These are phyloP conservation scores for Erethizon dorsatum DNA, from an alignment of 2,797 vertebrate genomes.

Conservation along the genomic window DNA sequence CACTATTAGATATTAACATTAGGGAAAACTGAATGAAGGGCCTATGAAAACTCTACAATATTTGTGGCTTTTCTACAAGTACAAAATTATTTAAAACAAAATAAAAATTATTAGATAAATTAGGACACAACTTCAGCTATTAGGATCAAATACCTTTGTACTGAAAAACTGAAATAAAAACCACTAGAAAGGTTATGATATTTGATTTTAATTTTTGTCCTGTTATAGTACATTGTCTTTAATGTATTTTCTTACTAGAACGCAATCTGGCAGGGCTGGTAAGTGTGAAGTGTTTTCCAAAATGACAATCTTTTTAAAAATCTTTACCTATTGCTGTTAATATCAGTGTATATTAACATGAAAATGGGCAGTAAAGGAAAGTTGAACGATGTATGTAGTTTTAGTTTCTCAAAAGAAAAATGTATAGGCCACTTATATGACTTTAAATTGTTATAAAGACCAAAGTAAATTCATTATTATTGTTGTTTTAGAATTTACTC, in stretches of 20 bases:
- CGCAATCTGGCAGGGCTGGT: not conserved
- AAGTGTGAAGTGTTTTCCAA: slow-evolving; percentile 37
- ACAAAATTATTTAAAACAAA: slow-evolving; percentile 48
- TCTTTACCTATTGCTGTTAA: not conserved
- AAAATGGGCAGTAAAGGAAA: slow-evolving; percentile 37
- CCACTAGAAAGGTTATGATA: not conserved
- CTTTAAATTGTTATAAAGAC: slow-evolving; percentile 58
- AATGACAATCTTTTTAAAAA: slow-evolving; percentile 12
- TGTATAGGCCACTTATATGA: not conserved
- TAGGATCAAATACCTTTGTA: slow-evolving; percentile 3
- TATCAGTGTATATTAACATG: not conserved
- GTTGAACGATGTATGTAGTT: not conserved
- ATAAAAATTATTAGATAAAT: slow-evolving; percentile 52
- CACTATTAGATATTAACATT: slow-evolving; percentile 2
- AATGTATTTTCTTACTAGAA: slow-evolving; percentile 38
- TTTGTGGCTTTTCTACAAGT: slow-evolving; percentile 55
- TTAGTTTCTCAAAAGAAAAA: slow-evolving; percentile 55
- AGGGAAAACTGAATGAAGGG: not conserved
- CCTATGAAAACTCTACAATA: slow-evolving; percentile 17
- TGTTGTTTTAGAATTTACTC: not conserved
- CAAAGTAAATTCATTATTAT: slow-evolving; percentile 7
- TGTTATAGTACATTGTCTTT: not conserved
- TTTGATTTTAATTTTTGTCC: slow-evolving; percentile 51
- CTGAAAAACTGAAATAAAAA: slow-evolving; percentile 42
- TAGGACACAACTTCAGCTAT: not conserved